These are phyloP conservation scores for Elachura formosa DNA, from an alignment of 2,113 vertebrate species.

Conservation along the genomic window DNA sequence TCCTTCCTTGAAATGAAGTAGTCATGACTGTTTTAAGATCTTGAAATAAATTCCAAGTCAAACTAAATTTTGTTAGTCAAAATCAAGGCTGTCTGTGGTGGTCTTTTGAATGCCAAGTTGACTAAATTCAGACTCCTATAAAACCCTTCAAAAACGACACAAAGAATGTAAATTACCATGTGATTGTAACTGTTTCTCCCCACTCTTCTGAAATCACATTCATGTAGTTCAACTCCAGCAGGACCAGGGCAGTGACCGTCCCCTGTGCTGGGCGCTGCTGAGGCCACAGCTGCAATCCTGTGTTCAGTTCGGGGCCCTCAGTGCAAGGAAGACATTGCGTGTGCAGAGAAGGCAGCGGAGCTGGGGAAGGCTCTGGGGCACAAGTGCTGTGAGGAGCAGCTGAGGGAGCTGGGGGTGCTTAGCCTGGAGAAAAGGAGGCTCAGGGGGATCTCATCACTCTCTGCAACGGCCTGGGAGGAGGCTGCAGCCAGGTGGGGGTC, in stretches of 20 bases:
- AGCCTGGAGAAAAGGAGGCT: not conserved
- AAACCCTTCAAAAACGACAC: not conserved
- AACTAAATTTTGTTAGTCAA: not conserved
- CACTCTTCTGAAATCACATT: not conserved
- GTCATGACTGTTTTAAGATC: not conserved
- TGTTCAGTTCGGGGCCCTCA: fast-evolving
- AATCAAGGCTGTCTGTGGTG: not conserved
- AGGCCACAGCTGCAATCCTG: fast-evolving
- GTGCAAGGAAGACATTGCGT: fast-evolving
- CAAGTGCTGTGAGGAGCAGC: not conserved
- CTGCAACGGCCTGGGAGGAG: not conserved
- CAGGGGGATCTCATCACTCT: fast-evolving
- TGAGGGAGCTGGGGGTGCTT: not conserved
- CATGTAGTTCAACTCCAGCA: not conserved
- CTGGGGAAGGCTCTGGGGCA: not conserved
- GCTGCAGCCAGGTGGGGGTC: fast-evolving
- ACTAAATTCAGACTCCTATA: not conserved
- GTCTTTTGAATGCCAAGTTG: not conserved
- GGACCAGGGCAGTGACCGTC: not conserved
- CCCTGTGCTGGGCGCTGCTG: not conserved
- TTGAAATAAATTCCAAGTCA: not conserved
- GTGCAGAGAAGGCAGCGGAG: fast-evolving
- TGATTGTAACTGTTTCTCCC: not conserved
- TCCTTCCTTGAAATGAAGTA: not conserved
- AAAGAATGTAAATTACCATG: not conserved